Evolutionary conservation across 2,888 invertebrate genomes (phyloP), one percentile per base, ranked within the genome.

Genomic region (Spatulosminthurus flaviceps): DNA sequence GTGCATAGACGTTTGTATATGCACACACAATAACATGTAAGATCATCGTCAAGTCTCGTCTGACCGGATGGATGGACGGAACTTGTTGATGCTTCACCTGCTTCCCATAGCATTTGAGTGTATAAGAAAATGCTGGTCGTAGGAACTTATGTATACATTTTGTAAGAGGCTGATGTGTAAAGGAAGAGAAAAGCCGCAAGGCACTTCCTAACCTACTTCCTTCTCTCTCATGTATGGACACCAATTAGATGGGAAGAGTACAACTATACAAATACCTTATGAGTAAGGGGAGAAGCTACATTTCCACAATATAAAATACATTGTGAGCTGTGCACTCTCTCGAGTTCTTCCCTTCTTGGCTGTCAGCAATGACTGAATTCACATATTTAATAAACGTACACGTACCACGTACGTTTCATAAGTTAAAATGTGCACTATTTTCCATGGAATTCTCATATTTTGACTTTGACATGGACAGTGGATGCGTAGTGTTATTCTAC

Each of bases 181-280:
- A 67, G 67, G 67, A 76, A 76, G 66, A 76, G 75, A 76, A 67
- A 76, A 76, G 67, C 67, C 76, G 76, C 76, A 61, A 74, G 61
- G 60, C 60, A 67, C 76, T 76, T 76, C 76, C 76, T 76, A 76
- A 76, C 76, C 76, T 76, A 76, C 76, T 76, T 76, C 76, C 76
- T 76, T 76, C 75, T 66, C 66, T 24, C 28, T 28, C 29, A 64
- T 64, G 26, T n/a, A n/a, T 64, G 64, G 64, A 64, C 64, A 64
- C 2, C 64, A 64, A 64, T 51, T 51, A 51, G 51, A 51, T 51
- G 51, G 19, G 16, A 34, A 34, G 19, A 19, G 1, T 9, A 16
- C 51, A 5, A 51, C 51, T 51, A n/a, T n/a, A n/a, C n/a, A n/a
- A 51, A 51, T 51, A 51, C 51, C 51, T 51, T n/a, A 51, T 11